Evolutionary conservation across 1,140 invertebrate species (phyloP).

Genomic region (Bombus huntii): DNA sequence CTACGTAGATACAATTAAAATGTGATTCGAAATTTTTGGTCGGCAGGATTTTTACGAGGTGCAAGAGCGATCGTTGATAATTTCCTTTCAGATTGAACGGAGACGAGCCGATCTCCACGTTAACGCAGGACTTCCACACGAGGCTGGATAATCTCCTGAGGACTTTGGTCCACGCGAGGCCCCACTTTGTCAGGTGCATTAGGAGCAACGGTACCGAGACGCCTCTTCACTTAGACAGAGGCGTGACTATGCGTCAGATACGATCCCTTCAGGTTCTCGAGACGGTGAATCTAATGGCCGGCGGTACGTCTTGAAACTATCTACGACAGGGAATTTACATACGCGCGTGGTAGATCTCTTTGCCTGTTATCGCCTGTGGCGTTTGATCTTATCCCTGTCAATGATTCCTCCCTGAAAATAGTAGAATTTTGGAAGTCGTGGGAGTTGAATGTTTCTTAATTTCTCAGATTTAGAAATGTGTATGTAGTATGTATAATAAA

Average conservation of each 20-base stretch:
- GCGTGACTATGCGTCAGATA: conserved; percentile 92
- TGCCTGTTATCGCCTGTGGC: neutral
- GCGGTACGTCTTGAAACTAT: conserved; percentile 80
- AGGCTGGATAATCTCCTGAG: conserved; percentile 95
- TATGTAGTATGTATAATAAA: neutral
- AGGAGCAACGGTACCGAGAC: conserved; percentile 92
- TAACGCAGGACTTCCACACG: conserved; percentile 97
- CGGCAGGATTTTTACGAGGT: too few species aligned
- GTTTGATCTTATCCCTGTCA: neutral
- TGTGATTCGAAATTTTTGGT: too few species aligned
- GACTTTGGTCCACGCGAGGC: conserved; percentile 95
- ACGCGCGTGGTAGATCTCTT: neutral
- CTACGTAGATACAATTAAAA: too few species aligned
- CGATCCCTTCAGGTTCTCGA: conserved; percentile 96
- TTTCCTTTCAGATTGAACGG: conserved; percentile 87
- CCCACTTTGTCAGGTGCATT: conserved; percentile 96
- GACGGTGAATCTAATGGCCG: conserved; percentile 97
- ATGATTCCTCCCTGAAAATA: neutral
- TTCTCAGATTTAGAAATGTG: too few species aligned
- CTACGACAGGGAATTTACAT: neutral
- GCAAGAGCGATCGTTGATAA: neutral
- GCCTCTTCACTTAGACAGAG: conserved; percentile 90
- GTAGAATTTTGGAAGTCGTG: too few species aligned
- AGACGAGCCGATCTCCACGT: conserved; percentile 93
- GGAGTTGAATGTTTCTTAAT: too few species aligned